A percentile compares a stretch with the other conserved stretches of the same genome.
phyloP scores from a whole-genome alignment of 2,888 invertebrate species.

The Cynaeus angustus region DNA sequence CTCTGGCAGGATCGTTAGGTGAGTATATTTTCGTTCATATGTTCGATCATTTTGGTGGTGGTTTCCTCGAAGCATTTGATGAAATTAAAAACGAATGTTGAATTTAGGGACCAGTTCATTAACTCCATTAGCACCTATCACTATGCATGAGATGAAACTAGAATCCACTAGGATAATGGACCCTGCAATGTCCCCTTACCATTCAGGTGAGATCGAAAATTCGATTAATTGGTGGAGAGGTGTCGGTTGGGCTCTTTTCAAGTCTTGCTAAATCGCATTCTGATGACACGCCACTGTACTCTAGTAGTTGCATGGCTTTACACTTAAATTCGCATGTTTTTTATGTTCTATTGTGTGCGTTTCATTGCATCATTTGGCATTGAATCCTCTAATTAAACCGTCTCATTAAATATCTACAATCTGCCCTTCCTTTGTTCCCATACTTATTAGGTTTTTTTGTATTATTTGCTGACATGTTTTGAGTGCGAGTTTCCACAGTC shows the following conservation, averaged over 20 bases:
- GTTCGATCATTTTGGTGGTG: constrained; percentile 50
- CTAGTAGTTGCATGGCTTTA: constrained; percentile 55
- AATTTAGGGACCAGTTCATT: constrained; percentile 77
- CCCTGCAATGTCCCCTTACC: constrained; percentile 80
- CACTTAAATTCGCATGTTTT: constrained; percentile 62
- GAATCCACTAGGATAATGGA: constrained; percentile 77
- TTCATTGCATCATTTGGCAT: constrained; percentile 69
- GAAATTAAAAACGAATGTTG: constrained; percentile 43
- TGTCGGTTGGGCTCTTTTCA: constrained; percentile 31
- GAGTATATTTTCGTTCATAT: constrained; percentile 61
- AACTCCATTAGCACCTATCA: constrained; percentile 83
- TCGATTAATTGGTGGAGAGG: constrained; percentile 41
- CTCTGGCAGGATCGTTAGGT: constrained; percentile 82
- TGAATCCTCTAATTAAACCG: constrained; percentile 66
- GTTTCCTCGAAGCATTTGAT: constrained; percentile 40
- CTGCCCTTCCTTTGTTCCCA: constrained; percentile 67
- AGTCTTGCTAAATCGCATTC: constrained; percentile 13
- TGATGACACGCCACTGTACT: constrained; percentile 63
- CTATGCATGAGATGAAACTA: constrained; percentile 85
- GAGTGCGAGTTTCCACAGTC: constrained; percentile 36
- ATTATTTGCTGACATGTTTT: constrained; percentile 38
- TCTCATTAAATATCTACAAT: constrained; percentile 65
- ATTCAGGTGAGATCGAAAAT: constrained; percentile 76
- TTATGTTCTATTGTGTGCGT: constrained; percentile 57
- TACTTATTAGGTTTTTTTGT: constrained; percentile 46